Evolutionary conservation across 37 sponge, comb jelly and placozoan genomes (phyloP), one percentile per base, ranked within the genome.

Genomic region (Chondrilla cf. caribensis): DNA sequence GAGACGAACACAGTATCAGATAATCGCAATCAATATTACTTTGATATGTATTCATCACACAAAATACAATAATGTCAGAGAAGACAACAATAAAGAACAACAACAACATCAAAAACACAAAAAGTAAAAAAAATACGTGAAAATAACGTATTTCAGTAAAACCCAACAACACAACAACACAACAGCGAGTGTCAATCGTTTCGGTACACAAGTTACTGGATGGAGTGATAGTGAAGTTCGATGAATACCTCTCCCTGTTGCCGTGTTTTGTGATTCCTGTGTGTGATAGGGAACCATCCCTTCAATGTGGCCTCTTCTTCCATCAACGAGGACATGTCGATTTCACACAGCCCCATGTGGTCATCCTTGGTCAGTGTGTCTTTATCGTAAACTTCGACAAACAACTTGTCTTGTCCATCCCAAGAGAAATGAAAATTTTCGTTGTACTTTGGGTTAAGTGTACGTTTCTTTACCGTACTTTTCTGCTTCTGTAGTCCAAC

Each of bases 371-470:
- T 58, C 0, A 90, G 57, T 29, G 84, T 81, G 71, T 94, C 91
- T 35, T 90, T 90, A 70, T 94, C 95, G 62, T 65, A 94, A 5
- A 94, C 58, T 39, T 94, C 89, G 0, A 94, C 26, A 22, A 82
- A 42, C 55, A 94, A 80, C 35, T 32, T 29, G 40, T 88, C 95
- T 4, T 64, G 1, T 0, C 95, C 91, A 73, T 94, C 64, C 95
- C 95, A 94, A 18, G 95, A 94, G 71, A 94, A 94, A 1, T 65
- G 67, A 70, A 94, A 94, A 15, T 68, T 60, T 58, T 94, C 95
- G 70, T 94, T 86, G 79, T 90, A 94, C 6, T 59, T 81, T 17
- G 90, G 92, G 28, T 81, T 84, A 24, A 90, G 86, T 19, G 83
- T 68, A n/a, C 70, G 80, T 18, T 90, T 78, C 78, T 88, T 88